phyloP scores from a whole-genome alignment of 2,888 invertebrate genomes.

The Agrotis exclamationis region DNA sequence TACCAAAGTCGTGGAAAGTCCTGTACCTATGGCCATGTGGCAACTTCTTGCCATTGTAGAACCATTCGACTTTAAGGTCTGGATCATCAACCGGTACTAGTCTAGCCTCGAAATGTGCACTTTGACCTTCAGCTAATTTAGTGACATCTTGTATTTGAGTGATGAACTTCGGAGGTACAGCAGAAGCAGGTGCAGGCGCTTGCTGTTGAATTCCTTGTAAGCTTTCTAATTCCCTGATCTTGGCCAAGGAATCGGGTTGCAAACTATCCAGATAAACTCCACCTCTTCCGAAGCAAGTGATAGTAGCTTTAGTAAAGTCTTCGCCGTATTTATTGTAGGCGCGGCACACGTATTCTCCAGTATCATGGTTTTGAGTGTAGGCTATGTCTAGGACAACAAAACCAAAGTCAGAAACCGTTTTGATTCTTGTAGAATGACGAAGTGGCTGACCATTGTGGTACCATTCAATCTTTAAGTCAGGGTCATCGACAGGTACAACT shows the following conservation, averaged over 20 bases:
- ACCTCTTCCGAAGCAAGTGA: slow-evolving; percentile 95
- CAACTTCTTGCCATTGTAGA: slow-evolving; percentile 97
- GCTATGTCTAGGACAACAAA: slow-evolving; percentile 98
- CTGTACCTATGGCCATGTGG: slow-evolving; percentile 99
- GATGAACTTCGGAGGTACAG: slow-evolving; percentile 97
- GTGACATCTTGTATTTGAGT: slow-evolving; percentile 96
- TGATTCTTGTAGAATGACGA: slow-evolving; percentile 97
- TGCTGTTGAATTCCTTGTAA: slow-evolving; percentile 93
- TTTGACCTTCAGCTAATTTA: slow-evolving; percentile 98
- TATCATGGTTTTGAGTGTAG: slow-evolving; percentile 98
- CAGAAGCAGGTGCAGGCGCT: slow-evolving; percentile 92
- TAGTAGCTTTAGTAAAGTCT: slow-evolving; percentile 96
- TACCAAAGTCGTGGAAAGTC: slow-evolving; percentile 99
- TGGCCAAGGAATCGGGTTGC: slow-evolving; percentile 97
- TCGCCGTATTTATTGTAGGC: slow-evolving; percentile 98
- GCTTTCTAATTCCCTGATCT: slow-evolving; percentile 96
- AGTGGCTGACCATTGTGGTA: slow-evolving; percentile 98
- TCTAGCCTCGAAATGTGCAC: slow-evolving; percentile 98
- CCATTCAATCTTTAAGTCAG: slow-evolving; percentile 98
- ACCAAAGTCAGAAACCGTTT: slow-evolving; percentile 98
- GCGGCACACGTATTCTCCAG: slow-evolving; percentile 98
- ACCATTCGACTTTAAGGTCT: slow-evolving; percentile 98
- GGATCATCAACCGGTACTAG: slow-evolving; percentile 98
- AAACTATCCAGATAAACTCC: slow-evolving; percentile 97
- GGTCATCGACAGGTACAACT: slow-evolving; percentile 98